These are phyloP conservation scores for Acanthosepion esculentum DNA, from an alignment of 2,888 invertebrate species.

Conservation along the genomic window DNA sequence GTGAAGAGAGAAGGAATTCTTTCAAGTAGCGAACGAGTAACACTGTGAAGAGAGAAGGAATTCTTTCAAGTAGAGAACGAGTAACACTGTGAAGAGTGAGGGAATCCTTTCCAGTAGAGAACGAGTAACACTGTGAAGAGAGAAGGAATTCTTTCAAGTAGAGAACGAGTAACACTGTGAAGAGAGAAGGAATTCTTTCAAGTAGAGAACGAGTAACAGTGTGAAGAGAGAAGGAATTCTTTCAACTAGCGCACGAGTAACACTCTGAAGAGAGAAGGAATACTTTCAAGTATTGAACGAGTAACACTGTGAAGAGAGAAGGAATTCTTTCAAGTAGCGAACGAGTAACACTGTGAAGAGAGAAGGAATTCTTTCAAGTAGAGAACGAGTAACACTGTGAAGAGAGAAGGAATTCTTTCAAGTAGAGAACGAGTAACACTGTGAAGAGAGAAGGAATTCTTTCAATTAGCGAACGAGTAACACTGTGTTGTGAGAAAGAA, in stretches of 20 bases:
- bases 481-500: background rate
- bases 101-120: background rate
- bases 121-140: background rate
- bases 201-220: background rate
- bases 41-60: no score
- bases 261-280: conserved; percentile 48
- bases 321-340: no score
- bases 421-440: no score
- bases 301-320: background rate
- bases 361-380: background rate
- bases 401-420: no score
- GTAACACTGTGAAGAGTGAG: conserved; percentile 62
- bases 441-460: conserved; percentile 48
- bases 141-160: no score
- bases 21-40: background rate
- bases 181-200: conserved; percentile 16
- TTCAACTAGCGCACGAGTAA: no score
- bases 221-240: no score
- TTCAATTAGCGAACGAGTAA: background rate
- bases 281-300: background rate
- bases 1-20: conserved; percentile 48
- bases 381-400: background rate
- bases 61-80: no score
- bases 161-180: no score
- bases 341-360: conserved; percentile 67